Conservation (phyloP, 2,888 invertebrate species). For the Sabatieria punctata region DNA sequence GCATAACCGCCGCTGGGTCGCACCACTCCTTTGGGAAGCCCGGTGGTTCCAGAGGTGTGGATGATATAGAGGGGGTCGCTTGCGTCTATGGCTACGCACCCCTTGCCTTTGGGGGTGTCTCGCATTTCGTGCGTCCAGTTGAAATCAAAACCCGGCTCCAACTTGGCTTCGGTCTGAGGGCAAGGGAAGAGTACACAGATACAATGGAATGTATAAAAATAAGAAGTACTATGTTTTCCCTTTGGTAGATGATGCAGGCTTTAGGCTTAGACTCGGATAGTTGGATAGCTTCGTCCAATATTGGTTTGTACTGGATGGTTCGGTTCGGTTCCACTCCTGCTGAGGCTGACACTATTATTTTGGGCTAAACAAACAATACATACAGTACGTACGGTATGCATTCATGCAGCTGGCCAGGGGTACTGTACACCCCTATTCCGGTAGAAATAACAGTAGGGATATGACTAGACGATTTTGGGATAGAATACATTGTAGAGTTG, state of each 20-base stretch:
- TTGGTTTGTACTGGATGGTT: conserved; percentile 58
- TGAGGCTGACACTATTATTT: conserved; percentile 70
- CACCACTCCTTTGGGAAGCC: conserved; percentile 50
- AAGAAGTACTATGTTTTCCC: conserved; percentile 43
- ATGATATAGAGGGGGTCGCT: conserved; percentile 76
- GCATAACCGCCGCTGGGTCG: conserved; percentile 74
- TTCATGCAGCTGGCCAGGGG: too few species aligned
- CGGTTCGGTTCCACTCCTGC: conserved; percentile 75
- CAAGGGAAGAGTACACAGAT: too few species aligned
- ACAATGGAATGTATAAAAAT: too few species aligned
- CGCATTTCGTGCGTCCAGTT: conserved; percentile 55
- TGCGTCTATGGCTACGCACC: conserved; percentile 67
- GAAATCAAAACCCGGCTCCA: conserved; percentile 46
- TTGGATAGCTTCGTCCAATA: conserved; percentile 62
- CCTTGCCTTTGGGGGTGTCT: conserved; percentile 46
- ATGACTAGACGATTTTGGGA: too few species aligned
- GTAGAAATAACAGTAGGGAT: too few species aligned
- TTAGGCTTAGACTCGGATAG: conserved; percentile 51
- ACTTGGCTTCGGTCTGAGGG: conserved; percentile 22
- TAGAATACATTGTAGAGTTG: too few species aligned
- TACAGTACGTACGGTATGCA: background rate
- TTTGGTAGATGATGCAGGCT: conserved; percentile 65
- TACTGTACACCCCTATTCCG: too few species aligned
- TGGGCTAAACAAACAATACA: conserved; percentile 44
- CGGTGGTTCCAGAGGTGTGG: conserved; percentile 55